Evolutionary conservation across 1,140 invertebrate species (phyloP).

Genomic region (Periplaneta americana): DNA sequence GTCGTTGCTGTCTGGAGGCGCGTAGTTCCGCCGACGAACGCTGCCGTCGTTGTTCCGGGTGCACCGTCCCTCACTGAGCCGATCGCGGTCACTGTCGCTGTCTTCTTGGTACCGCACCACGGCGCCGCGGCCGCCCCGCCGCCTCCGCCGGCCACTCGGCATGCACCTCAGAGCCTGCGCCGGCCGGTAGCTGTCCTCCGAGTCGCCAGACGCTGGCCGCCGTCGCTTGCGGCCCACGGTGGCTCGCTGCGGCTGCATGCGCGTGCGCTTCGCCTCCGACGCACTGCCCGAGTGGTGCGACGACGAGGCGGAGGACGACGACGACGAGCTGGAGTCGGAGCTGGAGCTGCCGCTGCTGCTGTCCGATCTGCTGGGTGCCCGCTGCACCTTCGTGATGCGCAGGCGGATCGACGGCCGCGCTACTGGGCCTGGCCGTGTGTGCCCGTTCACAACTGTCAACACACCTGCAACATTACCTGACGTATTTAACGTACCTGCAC

Average conservation of each 20-base stretch:
- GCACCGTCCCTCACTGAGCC: slow-evolving; percentile 9
- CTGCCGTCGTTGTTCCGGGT: neutral
- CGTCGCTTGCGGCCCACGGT: neutral
- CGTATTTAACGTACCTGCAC: too few species aligned
- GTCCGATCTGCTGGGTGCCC: neutral
- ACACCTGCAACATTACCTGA: slow-evolving; percentile 29
- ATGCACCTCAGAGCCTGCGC: neutral
- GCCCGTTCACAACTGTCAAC: slow-evolving; percentile 36
- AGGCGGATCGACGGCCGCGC: slow-evolving; percentile 30
- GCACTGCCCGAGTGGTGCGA: neutral
- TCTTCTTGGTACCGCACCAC: slow-evolving; percentile 23
- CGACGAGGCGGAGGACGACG: too few species aligned
- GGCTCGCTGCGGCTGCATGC: neutral
- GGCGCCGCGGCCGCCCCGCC: neutral
- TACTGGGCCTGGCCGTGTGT: slow-evolving; percentile 28
- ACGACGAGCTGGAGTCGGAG: neutral
- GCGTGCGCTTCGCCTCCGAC: neutral
- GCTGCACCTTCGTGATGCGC: slow-evolving; percentile 22
- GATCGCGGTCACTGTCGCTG: slow-evolving; percentile 30
- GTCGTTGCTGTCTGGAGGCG: slow-evolving; percentile 12
- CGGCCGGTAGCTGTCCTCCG: slow-evolving; percentile 15
- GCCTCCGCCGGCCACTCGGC: neutral
- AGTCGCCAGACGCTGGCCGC: slow-evolving; percentile 3
- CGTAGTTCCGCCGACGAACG: slow-evolving; percentile 14
- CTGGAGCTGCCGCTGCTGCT: neutral